Percentiles rank a stretch among this genome's conserved stretches.
These are phyloP conservation scores for Drosophila pseudotakahashii DNA, from an alignment of 2,888 invertebrate species.

Conservation along the genomic window DNA sequence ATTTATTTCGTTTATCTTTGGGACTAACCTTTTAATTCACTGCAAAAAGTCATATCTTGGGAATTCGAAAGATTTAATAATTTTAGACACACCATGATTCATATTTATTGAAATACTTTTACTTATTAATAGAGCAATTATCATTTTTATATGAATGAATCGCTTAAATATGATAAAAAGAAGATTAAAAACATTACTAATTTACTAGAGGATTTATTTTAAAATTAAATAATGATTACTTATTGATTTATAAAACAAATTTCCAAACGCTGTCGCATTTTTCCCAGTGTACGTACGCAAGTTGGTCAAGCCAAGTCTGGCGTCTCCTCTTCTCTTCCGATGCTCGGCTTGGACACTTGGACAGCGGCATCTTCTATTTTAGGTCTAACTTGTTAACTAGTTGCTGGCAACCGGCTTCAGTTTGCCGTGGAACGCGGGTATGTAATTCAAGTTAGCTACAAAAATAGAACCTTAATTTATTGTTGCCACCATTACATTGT, in stretches of 20 bases:
- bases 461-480: constrained; percentile 79
- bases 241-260: no score
- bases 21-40: no score
- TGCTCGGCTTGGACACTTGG: constrained; percentile 16
- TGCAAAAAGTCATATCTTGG: no score
- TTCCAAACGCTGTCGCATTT: no score
- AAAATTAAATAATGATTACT: no score
- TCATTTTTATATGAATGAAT: not conserved
- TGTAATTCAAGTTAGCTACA: constrained; percentile 77
- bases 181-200: no score
- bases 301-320: constrained; percentile 52
- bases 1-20: no score
- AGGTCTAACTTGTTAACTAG: constrained; percentile 78
- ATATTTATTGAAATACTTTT: not conserved
- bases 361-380: constrained; percentile 67
- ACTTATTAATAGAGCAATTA: not conserved
- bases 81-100: not conserved
- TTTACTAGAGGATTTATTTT: no score
- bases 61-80: no score
- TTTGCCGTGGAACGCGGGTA: constrained; percentile 30
- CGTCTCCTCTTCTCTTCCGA: constrained; percentile 20
- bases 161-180: not conserved
- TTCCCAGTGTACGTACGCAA: constrained; percentile 34
- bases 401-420: constrained; percentile 43
- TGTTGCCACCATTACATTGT: constrained; percentile 59